Evolutionary conservation across 2,797 vertebrate species (phyloP).

Genomic region (Odontamblyopus rebecca): DNA sequence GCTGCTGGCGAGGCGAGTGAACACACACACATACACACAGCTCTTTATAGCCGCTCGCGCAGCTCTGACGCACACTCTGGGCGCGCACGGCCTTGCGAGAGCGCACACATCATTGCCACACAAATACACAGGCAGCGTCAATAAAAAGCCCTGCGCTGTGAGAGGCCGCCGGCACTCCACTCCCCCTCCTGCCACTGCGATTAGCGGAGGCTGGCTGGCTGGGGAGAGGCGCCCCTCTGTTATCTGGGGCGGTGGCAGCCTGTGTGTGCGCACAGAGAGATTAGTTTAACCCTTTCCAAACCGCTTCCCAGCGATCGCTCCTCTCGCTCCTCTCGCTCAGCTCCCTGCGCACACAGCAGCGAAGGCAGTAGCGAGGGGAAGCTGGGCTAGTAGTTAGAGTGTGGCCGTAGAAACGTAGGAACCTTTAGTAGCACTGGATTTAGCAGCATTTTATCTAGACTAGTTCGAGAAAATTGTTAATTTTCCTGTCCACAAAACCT

Average conservation of each 20-base stretch:
- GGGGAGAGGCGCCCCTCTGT: slow-evolving; percentile 77
- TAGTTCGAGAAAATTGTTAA: neutral
- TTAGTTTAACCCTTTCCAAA: slow-evolving; percentile 71
- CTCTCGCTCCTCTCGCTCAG: slow-evolving; percentile 31
- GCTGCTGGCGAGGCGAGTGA: slow-evolving; percentile 61
- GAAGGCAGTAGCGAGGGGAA: slow-evolving; percentile 25
- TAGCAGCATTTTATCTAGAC: neutral
- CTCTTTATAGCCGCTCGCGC: slow-evolving; percentile 4
- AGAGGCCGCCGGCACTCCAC: slow-evolving; percentile 74
- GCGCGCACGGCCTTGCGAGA: neutral
- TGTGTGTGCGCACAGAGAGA: slow-evolving; percentile 63
- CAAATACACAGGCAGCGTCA: slow-evolving; percentile 66
- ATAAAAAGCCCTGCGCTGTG: slow-evolving; percentile 76
- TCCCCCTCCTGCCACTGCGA: slow-evolving; percentile 72
- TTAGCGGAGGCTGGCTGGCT: slow-evolving; percentile 76
- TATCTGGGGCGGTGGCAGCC: slow-evolving; percentile 78
- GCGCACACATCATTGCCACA: slow-evolving; percentile 9
- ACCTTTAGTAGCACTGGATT: neutral
- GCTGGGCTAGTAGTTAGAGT: slow-evolving; percentile 18
- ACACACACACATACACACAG: slow-evolving; percentile 16
- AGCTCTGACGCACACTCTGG: slow-evolving; percentile 6
- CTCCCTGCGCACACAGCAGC: slow-evolving; percentile 27
- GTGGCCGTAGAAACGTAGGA: neutral
- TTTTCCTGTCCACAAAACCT: neutral
- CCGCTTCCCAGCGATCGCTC: slow-evolving; percentile 49